These are phyloP conservation scores for Podarcis lilfordi DNA, from an alignment of 2,797 vertebrate genomes.

Conservation along the genomic window DNA sequence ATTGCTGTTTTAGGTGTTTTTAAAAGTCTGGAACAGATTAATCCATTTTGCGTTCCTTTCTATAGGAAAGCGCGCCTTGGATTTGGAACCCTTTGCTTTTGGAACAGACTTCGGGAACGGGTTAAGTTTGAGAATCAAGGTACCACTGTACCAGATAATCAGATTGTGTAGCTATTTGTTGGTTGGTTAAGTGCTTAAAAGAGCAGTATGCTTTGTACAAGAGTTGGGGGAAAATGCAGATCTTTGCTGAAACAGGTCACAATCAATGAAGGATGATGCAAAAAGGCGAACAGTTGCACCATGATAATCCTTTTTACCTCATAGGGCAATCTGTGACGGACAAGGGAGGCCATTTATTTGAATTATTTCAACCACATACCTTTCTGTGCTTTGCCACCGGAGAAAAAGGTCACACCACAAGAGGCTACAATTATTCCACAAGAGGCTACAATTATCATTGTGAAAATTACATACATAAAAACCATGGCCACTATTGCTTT, in stretches of 20 bases:
- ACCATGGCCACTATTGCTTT: conserved; percentile 62
- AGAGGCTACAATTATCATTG: conserved; percentile 47
- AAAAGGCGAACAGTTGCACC: not conserved
- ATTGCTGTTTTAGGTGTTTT: too few relatives aligned
- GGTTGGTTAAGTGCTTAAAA: not conserved
- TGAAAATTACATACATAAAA: conserved; percentile 60
- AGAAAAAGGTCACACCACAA: conserved; percentile 27
- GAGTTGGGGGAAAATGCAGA: not conserved
- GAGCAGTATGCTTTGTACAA: too few relatives aligned
- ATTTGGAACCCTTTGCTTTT: too few relatives aligned
- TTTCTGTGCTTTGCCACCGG: not conserved
- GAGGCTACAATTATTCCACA: conserved; percentile 26
- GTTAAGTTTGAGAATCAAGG: not conserved
- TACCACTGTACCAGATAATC: not conserved
- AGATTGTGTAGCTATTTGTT: not conserved
- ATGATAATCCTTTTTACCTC: not conserved
- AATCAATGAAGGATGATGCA: not conserved
- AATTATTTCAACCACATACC: conserved; percentile 29
- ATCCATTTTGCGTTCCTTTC: too few relatives aligned
- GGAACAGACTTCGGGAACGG: too few relatives aligned
- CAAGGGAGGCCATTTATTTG: conserved; percentile 37
- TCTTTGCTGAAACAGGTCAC: not conserved
- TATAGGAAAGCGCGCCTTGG: too few relatives aligned
- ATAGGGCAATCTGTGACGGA: not conserved
- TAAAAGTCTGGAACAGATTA: too few relatives aligned